Evolutionary conservation across 2,797 vertebrate genomes (phyloP).

Genomic region (Scarus forsteni): DNA sequence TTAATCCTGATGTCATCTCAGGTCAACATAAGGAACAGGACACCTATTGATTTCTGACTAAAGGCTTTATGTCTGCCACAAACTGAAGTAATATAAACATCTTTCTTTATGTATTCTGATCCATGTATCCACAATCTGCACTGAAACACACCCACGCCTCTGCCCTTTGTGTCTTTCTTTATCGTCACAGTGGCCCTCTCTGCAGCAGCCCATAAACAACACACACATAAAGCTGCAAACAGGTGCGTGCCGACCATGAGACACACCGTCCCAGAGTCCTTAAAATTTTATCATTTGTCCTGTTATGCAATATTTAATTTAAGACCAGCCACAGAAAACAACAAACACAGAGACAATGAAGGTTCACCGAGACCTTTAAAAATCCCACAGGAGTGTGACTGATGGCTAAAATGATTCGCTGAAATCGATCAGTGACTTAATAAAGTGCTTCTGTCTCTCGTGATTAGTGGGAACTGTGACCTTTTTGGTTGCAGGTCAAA

Average conservation of each 20-base stretch:
- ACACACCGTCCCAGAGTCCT: slow-evolving; percentile 32
- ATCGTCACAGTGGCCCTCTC: slow-evolving; percentile 20
- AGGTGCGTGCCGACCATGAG: background rate
- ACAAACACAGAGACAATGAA: slow-evolving; percentile 3
- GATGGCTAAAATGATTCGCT: slow-evolving; percentile 50
- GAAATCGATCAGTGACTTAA: slow-evolving; percentile 52
- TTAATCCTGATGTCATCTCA: slow-evolving; percentile 1
- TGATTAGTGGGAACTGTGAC: slow-evolving; percentile 48
- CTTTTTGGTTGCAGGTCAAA: slow-evolving; percentile 43
- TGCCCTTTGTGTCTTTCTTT: slow-evolving; percentile 33
- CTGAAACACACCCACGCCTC: slow-evolving; percentile 6
- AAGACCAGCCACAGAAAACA: slow-evolving; percentile 18
- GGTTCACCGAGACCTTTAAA: background rate
- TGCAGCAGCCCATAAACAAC: slow-evolving; percentile 17
- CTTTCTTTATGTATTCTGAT: background rate
- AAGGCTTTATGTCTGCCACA: background rate
- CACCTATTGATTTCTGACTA: background rate
- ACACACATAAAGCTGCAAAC: slow-evolving; percentile 8
- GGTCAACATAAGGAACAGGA: background rate
- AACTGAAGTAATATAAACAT: slow-evolving; percentile 1
- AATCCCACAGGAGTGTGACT: slow-evolving; percentile 37
- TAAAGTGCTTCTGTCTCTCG: slow-evolving; percentile 39
- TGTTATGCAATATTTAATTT: slow-evolving; percentile 40
- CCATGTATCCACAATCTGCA: slow-evolving; percentile 1
- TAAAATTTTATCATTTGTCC: slow-evolving; percentile 37